Base-by-base conservation (phyloP, 30 jellyfish, hydroid and myxozoan species). In the Calvadosia cruxmelitensis region DNA sequence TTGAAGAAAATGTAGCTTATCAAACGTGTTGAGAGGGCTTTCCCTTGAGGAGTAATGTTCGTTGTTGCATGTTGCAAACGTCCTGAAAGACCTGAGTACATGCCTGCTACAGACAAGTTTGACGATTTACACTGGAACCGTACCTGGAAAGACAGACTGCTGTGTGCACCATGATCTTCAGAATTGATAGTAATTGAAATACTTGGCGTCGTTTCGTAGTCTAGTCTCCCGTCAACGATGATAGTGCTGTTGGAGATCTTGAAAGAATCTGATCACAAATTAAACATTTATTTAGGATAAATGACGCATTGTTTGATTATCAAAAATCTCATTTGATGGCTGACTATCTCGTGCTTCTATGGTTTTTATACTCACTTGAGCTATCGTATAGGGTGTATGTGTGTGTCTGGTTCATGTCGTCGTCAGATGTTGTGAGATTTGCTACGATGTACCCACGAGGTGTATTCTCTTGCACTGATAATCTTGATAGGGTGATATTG, bases 91-190 rank as follows among this genome's bases (percentile, higher is more conserved):
- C 34, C 42, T 29, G 63, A 10, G 35, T 51, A 25, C 0, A 71
- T n/a, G 72, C 81, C 69, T 1, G 73, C 5, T 27, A 64, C 77
- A 49, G 64, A 66, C 71, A 49, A 31, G 69, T 3, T 10, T 67
- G 33, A 32, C 64, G 31, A 1, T 29, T 5, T 31, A 24, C 69
- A 23, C 26, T 13, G 66, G 29, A 31, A 3, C 20, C 78, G 28
- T 35, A 79, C 93, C 82, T 71, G 69, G 33, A 61, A 70, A 12
- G 94, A 63, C 51, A 86, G 65, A 20, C 83, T 81, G 26, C 92
- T 92, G 13, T 52, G 52, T 31, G 20, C 57, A 42, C 94, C 96
- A 29, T 81, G 52, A 66, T 86, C 96, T 7, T 91, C 73, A 26
- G 76, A 75, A 0, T 70, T 67, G 52, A 86, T 50, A 20, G 35